phyloP scores from a whole-genome alignment of 2,888 invertebrate genomes.

The Pammene fasciana region DNA sequence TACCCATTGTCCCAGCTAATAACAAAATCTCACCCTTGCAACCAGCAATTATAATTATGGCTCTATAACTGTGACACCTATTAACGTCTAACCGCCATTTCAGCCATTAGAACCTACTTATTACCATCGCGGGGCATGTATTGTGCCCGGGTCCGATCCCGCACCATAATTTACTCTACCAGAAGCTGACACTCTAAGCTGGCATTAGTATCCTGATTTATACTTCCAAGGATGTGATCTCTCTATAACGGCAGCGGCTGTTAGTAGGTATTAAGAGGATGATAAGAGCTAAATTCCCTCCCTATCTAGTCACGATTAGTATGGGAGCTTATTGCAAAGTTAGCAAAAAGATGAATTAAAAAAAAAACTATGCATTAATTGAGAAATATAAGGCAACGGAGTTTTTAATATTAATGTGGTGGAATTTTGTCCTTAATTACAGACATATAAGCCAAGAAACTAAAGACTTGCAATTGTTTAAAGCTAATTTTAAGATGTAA shows the following conservation, averaged over 20 bases:
- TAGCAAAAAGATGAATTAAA: no score
- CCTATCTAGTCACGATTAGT: no score
- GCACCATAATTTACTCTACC: slow-evolving; percentile 49
- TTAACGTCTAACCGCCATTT: slow-evolving; percentile 41
- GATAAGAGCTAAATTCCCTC: no score
- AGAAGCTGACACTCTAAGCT: slow-evolving; percentile 49
- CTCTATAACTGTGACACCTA: slow-evolving; percentile 31
- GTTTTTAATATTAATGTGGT: no score
- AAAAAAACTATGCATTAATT: no score
- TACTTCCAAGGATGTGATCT: slow-evolving; percentile 52
- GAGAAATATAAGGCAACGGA: no score
- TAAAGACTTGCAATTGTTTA: no score
- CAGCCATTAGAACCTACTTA: slow-evolving; percentile 44
- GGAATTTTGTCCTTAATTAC: no score
- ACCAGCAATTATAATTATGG: slow-evolving; percentile 17
- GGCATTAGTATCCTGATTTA: slow-evolving; percentile 53
- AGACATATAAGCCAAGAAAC: no score
- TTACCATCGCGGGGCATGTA: slow-evolving; percentile 42
- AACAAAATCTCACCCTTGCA: not conserved
- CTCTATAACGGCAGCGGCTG: slow-evolving; percentile 49
- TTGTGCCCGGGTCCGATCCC: slow-evolving; percentile 40
- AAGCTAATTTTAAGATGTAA: no score
- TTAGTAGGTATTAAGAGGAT: slow-evolving; percentile 46
- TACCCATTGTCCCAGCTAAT: not conserved
- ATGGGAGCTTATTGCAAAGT: no score